A percentile compares a stretch with the other conserved stretches of the same genome.
These are phyloP conservation scores for Psilopsiagon aymara DNA, from an alignment of 2,113 vertebrate species.

Conservation along the genomic window DNA sequence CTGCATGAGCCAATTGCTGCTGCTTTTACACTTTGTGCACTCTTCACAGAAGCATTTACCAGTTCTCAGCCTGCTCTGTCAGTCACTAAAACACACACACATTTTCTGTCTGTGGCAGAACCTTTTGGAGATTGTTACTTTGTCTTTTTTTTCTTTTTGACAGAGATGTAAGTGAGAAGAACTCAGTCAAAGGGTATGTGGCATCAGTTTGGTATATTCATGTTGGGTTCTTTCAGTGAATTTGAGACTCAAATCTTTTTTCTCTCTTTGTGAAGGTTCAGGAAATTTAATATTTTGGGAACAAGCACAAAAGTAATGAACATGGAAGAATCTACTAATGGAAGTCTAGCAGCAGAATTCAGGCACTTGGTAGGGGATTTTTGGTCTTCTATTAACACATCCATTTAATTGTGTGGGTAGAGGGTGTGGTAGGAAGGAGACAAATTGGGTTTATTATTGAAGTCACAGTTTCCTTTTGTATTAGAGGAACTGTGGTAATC, in stretches of 20 bases:
- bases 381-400: not conserved
- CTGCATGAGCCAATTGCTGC: not conserved
- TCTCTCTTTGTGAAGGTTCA: constrained; percentile 78
- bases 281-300: constrained; percentile 97
- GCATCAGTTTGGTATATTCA: not conserved
- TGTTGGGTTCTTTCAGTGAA: not conserved
- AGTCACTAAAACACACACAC: not conserved
- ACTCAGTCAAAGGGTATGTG: constrained; percentile 87
- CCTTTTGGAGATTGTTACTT: not conserved
- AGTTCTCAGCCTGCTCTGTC: not conserved
- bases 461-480: not conserved
- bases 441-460: not conserved
- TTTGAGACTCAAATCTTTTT: not conserved
- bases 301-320: constrained; percentile 98
- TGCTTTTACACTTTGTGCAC: not conserved
- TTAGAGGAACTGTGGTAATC: not conserved
- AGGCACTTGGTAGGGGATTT: constrained; percentile 87
- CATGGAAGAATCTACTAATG: constrained; percentile 98
- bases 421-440: not conserved
- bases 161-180: constrained; percentile 93
- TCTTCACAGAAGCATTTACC: not conserved
- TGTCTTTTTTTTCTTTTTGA: not conserved
- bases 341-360: constrained; percentile 94
- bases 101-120: not conserved
- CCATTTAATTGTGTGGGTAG: not conserved